Evolutionary conservation across 2,113 vertebrate genomes (phyloP), one percentile per base, ranked within the genome.

Genomic region (Osmerus mordax): DNA sequence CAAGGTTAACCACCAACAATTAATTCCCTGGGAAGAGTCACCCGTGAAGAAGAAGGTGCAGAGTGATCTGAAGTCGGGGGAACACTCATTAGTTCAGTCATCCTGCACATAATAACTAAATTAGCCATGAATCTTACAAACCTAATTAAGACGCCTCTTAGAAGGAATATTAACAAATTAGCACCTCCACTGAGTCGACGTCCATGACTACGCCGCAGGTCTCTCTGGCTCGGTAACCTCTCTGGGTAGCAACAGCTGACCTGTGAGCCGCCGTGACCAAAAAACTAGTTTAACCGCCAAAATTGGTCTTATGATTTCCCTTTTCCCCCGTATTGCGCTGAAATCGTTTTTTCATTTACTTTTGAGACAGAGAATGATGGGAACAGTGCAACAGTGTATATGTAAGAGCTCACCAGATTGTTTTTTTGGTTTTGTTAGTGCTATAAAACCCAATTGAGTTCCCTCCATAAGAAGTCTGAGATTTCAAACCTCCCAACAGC

Each of bases 161-260:
- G 83, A 89, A 87, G 78, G 77, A 89, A 88, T 76, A 83, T 82
- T 86, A 89, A 81, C 87, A 92, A 89, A 91, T 91, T 92, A 89
- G 75, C 89, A 90, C 88, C 81, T 89, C 71, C 66, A 61, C 69
- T 3, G 72, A 81, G 87, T 74, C 55, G 71, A 60, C 16, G 62
- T 76, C 78, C 72, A 75, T 56, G 29, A 70, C 69, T 14, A 59
- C 67, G 19, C 55, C 29, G 14, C 56, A 25, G 28, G 67, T 25
- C 18, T n/a, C 67, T 41, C 21, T 69, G 32, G 69, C 23, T 23
- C 28, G 4, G 56, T 69, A 75, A 60, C 61, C 70, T 70, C 19
- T 58, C 41, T 2, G 21, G 75, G 75, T 51, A 12, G 68, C 51
- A 54, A 73, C 71, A 61, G 60, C 32, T 25, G 56, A 83, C 79